These are phyloP conservation scores for Belgica antarctica DNA, from an alignment of 2,888 invertebrate genomes.

Conservation along the genomic window DNA sequence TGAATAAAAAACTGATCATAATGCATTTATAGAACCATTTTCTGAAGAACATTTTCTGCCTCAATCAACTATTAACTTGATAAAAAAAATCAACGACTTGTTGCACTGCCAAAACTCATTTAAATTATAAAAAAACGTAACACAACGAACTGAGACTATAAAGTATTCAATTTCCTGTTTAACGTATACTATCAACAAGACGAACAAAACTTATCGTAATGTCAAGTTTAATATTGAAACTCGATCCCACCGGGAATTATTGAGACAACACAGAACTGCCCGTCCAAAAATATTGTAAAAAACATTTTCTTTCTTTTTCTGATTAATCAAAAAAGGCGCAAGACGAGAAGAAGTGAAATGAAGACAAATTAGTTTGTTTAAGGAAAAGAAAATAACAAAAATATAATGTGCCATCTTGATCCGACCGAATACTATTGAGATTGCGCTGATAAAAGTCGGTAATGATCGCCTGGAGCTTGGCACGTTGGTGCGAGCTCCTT, in stretches of 20 bases:
- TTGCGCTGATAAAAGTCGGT: not conserved
- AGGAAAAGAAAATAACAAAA: too few species aligned
- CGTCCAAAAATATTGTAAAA: conserved; percentile 38
- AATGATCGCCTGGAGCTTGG: too few species aligned
- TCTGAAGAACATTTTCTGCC: conserved; percentile 29
- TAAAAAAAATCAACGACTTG: conserved; percentile 13
- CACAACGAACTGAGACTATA: conserved; percentile 43
- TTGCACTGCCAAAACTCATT: conserved; percentile 42
- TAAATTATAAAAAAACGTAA: conserved; percentile 18
- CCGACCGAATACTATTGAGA: conserved; percentile 45
- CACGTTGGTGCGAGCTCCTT: conserved; percentile 46
- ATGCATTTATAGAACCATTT: conserved; percentile 30
- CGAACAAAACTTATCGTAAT: conserved; percentile 38
- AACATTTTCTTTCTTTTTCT: too few species aligned
- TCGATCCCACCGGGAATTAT: conserved; percentile 44
- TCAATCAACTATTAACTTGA: conserved; percentile 17
- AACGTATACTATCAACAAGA: conserved; percentile 38
- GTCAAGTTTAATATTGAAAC: conserved; percentile 43
- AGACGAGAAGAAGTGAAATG: conserved; percentile 20
- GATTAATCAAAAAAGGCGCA: conserved; percentile 8
- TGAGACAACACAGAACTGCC: conserved; percentile 37
- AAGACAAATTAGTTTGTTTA: conserved; percentile 14
- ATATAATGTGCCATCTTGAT: conserved; percentile 44
- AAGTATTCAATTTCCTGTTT: conserved; percentile 44
- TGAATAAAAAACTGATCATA: conserved; percentile 25